Percentiles rank a stretch among this genome's conserved stretches.
Evolutionary conservation across 2,888 invertebrate genomes (phyloP).

Genomic region (Fragum fragum): DNA sequence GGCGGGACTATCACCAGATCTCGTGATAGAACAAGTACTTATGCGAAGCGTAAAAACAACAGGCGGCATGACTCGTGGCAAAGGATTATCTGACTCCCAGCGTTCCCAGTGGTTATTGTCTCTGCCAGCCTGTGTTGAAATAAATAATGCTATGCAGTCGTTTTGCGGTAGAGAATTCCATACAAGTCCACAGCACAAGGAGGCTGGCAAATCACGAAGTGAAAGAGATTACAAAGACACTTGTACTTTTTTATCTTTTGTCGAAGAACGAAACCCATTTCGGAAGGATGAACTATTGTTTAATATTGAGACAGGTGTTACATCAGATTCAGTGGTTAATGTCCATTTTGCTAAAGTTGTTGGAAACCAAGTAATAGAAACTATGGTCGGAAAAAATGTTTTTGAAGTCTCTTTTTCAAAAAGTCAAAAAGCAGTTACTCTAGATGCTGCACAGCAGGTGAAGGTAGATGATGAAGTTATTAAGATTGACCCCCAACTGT

Average conservation of each 20-base stretch:
- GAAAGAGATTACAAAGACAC: slow-evolving; percentile 45
- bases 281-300: slow-evolving; percentile 22
- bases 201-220: not conserved
- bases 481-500: slow-evolving; percentile 43
- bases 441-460: not conserved
- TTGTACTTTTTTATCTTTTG: not conserved
- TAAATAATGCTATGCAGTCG: slow-evolving; percentile 61
- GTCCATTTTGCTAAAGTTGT: slow-evolving; percentile 27
- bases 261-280: slow-evolving; percentile 51
- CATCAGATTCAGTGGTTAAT: slow-evolving; percentile 36
- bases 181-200: slow-evolving; percentile 25
- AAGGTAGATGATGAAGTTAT: too few species aligned
- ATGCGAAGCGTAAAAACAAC: slow-evolving; percentile 71
- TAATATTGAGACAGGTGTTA: slow-evolving; percentile 62
- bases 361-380: too few species aligned
- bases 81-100: slow-evolving; percentile 67
- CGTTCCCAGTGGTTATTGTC: slow-evolving; percentile 66
- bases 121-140: slow-evolving; percentile 58
- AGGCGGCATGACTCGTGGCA: slow-evolving; percentile 67
- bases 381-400: too few species aligned
- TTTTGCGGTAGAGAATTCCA: slow-evolving; percentile 19
- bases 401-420: too few species aligned
- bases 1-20: slow-evolving; percentile 72
- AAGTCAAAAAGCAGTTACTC: too few species aligned
- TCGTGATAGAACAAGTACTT: slow-evolving; percentile 73